Base-by-base conservation (phyloP, 2,797 vertebrate species). In the Lycodopsis pacificus region DNA sequence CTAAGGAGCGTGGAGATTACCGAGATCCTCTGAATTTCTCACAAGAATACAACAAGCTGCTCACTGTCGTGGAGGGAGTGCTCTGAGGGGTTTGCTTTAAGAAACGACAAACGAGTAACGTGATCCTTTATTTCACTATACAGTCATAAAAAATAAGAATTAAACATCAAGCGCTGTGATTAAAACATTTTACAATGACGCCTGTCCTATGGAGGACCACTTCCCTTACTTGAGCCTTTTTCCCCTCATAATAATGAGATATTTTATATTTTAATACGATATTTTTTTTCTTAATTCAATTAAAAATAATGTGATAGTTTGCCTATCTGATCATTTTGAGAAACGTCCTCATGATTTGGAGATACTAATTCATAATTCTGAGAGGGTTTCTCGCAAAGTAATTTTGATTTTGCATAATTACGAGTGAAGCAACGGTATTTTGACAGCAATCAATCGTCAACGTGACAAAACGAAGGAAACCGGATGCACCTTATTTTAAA, bases 1-100 rank as follows among this genome's bases (percentile, higher is more conserved):
- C 53, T 73, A 77, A 89, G 80, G 87, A 91, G 84, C 83, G 77
- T 77, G 72, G 83, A 93, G 91, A 92, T 92, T 92, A 93, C 81
- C 51, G 25, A 81, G 73, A 93, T 91, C 86, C 87, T 86, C 84
- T 66, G 79, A 82, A 85, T 89, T 90, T 87, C 85, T 80, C 74
- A 49, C 80, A 85, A 72, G 80, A 88, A 90, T 62, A 62, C 73
- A 22, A 65, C 68, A 65, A 46, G 20, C 42, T 46, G 67, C 71
- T 77, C 69, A 4, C 71, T 70, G 77, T 72, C 71, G 53, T 76
- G 34, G 40, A 68, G 62, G 17, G 30, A 66, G n/a, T 2, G 38
- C 42, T 9, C 72, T 19, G 38, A 40, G 38, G 48, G 62, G 0
- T 65, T 73, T 44, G 32, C 17, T 46, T 71, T 63, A 42, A 51